Base-by-base conservation (phyloP, 2,113 vertebrate genomes). In the Gambusia holbrooki region DNA sequence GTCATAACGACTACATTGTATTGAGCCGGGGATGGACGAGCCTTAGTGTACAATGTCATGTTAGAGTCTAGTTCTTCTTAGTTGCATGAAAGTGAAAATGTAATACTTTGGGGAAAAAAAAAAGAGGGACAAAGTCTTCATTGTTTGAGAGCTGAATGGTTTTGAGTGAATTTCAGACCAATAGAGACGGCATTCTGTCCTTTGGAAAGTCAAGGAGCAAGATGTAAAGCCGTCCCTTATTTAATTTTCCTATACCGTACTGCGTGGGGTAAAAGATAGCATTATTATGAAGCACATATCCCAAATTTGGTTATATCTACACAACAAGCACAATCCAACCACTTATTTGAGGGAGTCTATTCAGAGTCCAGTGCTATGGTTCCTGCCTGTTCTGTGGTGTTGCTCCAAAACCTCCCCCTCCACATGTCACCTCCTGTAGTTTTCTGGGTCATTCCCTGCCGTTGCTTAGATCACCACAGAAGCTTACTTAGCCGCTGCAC, bases 361-460 rank as follows among this genome's bases (percentile, higher is more conserved):
- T 13, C 40, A 71, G 71, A 51, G 74, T 88, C 77, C 74, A 74
- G 62, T 62, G 61, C 48, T 76, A n/a, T 5, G 35, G 48, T 69
- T 69, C 51, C 73, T 81, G 73, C 74, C 65, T 19, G 75, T 64
- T 70, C 75, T 62, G 12, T 69, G 40, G 42, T 66, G 25, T 58
- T 30, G 66, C 45, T 72, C 33, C 69, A 77, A 32, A 6, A 35
- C 32, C 27, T 62, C 42, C 74, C 69, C 63, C 69, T 29, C 66
- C 64, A 66, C 13, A 12, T 79, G 77, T 81, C 75, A 79, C 87
- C 86, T 69, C 85, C 87, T 88, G 81, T 77, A 74, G 89, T 66
- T 91, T 89, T 89, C 76, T 86, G 75, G 87, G 88, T 91, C 83
- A 78, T 88, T 87, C 74, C 77, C 76, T 64, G 64, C 62, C 33